Evolutionary conservation across 2,797 vertebrate species (phyloP), one percentile per base, ranked within the genome.

Genomic region (Rhinatrema bivittatum): DNA sequence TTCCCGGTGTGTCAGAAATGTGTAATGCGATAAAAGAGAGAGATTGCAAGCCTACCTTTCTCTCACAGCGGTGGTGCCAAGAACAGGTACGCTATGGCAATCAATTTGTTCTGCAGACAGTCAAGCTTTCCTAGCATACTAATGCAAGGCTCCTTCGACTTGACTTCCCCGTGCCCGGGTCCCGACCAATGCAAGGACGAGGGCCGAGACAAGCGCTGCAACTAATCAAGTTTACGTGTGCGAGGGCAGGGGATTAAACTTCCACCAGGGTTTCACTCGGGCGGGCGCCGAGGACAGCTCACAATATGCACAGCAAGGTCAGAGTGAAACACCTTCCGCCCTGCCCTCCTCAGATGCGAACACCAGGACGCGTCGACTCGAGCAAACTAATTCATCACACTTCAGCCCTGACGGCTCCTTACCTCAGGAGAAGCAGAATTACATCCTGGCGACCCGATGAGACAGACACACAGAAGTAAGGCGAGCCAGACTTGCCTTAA

Each of bases 21-120:
- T 72, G 72, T 73, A 76, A 82, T 74, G 80, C 60, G 78, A 80
- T 81, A 79, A 81, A n/a, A n/a, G n/a, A n/a, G 81, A 78, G 64
- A 80, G 79, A 84, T 86, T 74, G 83, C 79, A 85, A 77, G 82
- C 76, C 70, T 85, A 89, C 87, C 87, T 88, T 90, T 89, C 83
- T 89, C 81, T 87, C 87, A 85, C 76, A 87, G 89, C 91, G 82
- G 84, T 78, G 82, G 82, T 88, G 89, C 88, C 87, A 87, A 89
- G 89, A 88, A 88, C 88, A 94, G 91, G 91, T 94, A 93, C 86
- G 88, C 84, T 84, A 88, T 85, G 88, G 86, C 87, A 91, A 94
- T 96, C 92, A 94, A 93, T 97, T 91, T 91, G 89, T 88, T 91
- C 88, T 84, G 86, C 89, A 91, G 90, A 88, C 90, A 91, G 84